Conservation (phyloP, 1,140 invertebrate species). For the Drosophila quadrilineata region DNA sequence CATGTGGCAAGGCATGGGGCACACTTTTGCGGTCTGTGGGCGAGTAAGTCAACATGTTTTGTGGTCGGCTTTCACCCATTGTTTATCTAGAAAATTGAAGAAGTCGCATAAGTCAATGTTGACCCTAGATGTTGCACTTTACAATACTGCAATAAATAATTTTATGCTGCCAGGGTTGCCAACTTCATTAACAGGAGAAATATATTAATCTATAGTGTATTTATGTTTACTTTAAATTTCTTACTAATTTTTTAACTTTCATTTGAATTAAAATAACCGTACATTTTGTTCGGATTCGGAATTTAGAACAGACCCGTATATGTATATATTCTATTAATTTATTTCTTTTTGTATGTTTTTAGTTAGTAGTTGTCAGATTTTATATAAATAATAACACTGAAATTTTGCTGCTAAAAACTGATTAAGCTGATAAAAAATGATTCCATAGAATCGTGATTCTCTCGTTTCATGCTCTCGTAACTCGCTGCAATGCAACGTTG, state of each 20-base stretch:
- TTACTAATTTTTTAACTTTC: too few species aligned
- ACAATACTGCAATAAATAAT: neutral
- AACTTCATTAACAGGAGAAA: too few species aligned
- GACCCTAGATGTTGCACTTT: neutral
- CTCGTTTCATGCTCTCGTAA: conserved; percentile 4
- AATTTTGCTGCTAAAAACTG: too few species aligned
- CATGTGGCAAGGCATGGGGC: neutral
- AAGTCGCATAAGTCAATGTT: conserved; percentile 14
- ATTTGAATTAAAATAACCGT: too few species aligned
- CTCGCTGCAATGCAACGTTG: conserved; percentile 22
- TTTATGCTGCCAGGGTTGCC: too few species aligned
- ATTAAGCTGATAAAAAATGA: conserved; percentile 17
- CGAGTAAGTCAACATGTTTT: conserved; percentile 16
- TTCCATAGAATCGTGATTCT: conserved; percentile 11
- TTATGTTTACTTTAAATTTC: neutral
- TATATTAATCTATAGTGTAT: neutral
- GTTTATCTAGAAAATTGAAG: conserved; percentile 12
- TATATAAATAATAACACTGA: too few species aligned
- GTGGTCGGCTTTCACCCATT: conserved; percentile 32
- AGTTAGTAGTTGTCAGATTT: too few species aligned
- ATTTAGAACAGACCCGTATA: too few species aligned
- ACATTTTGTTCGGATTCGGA: too few species aligned
- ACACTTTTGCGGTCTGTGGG: conserved; percentile 16
- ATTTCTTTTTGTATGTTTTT: too few species aligned
- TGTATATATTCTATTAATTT: too few species aligned